Evolutionary conservation across 1,140 invertebrate genomes (phyloP).

Genomic region (Mylabris phalerata): DNA sequence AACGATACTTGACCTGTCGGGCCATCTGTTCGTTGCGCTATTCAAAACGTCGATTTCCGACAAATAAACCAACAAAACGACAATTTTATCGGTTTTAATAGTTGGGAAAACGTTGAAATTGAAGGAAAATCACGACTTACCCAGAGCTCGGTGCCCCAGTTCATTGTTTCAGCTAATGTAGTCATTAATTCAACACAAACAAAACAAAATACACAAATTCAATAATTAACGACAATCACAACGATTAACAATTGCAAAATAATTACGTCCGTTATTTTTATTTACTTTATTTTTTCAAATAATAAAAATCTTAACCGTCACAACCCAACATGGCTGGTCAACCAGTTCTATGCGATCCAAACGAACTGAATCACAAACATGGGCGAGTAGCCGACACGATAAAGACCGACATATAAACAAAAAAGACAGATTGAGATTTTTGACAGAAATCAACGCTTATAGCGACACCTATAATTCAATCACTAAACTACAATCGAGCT

Average conservation of each 20-base stretch:
- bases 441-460: too few species aligned
- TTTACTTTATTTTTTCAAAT: conserved; percentile 9
- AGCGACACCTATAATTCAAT: too few species aligned
- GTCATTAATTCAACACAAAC: conserved; percentile 10
- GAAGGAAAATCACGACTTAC: conserved; percentile 39
- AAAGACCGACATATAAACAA: too few species aligned
- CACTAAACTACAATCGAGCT: too few species aligned
- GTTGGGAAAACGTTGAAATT: too few species aligned
- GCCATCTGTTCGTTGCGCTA: not conserved
- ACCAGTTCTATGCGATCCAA: not conserved
- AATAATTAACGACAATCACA: conserved; percentile 27
- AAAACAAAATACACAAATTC: conserved; percentile 6
- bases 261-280: too few species aligned
- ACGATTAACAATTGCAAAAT: conserved; percentile 12
- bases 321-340: conserved; percentile 33
- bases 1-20: not conserved
- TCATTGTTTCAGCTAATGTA: conserved; percentile 44
- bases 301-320: conserved; percentile 27
- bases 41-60: too few species aligned
- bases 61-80: too few species aligned
- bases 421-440: too few species aligned
- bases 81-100: too few species aligned
- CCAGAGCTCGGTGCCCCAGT: conserved; percentile 54
- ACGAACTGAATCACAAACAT: too few species aligned
- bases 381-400: too few species aligned